Conservation (phyloP, 2,888 invertebrate species). For the Sericinus montela region DNA sequence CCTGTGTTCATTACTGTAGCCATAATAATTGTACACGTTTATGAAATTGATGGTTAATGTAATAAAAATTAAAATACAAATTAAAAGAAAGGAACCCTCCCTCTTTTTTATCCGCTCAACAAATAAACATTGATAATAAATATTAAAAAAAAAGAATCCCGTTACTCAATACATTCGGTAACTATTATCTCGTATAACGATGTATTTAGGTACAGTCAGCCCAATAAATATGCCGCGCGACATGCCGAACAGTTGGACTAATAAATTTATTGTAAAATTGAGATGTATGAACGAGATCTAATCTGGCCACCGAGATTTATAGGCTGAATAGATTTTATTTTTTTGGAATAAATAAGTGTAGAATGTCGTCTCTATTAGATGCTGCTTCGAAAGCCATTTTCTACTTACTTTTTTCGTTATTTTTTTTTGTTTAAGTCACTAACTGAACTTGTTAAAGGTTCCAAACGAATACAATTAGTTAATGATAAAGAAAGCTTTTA, state of each 20-base stretch:
- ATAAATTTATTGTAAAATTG: conserved; percentile 74
- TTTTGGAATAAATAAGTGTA: conserved; percentile 28
- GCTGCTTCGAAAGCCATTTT: conserved; percentile 13
- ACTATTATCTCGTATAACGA: conserved; percentile 63
- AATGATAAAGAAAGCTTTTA: conserved; percentile 3
- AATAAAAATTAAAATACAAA: no score
- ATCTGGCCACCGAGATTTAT: conserved; percentile 66
- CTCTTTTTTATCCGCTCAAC: conserved; percentile 25
- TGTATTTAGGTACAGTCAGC: conserved; percentile 66
- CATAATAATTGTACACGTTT: no score
- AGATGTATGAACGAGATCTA: conserved; percentile 72
- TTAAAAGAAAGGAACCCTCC: conserved; percentile 24
- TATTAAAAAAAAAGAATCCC: conserved; percentile 37
- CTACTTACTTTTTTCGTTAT: conserved; percentile 2
- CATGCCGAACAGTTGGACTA: conserved; percentile 35
- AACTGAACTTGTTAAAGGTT: conserved; percentile 8
- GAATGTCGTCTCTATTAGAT: conserved; percentile 36
- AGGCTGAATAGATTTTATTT: conserved; percentile 63
- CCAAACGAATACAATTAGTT: conserved; percentile 16
- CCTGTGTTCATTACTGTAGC: no score
- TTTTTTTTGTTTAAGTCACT: background rate
- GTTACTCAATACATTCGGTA: conserved; percentile 55
- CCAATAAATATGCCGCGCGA: conserved; percentile 54
- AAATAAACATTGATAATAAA: conserved; percentile 42
- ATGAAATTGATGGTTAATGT: no score